Conservation (phyloP, 2,888 invertebrate species). For the Papilio elwesi region DNA sequence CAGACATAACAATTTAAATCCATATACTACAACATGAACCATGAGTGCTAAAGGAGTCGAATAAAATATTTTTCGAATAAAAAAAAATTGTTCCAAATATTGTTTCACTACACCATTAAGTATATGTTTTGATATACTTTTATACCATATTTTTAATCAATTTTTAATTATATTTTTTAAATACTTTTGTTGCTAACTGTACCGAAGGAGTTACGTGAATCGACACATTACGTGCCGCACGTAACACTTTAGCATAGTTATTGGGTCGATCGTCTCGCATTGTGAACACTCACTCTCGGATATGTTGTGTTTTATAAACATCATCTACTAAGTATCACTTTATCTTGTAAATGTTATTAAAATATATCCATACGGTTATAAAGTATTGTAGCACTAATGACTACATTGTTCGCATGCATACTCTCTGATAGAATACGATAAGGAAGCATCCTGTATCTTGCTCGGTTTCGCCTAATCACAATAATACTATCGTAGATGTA, state of each 20-base stretch:
- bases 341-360: conserved; percentile 3
- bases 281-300: background rate
- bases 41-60: background rate
- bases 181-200: background rate
- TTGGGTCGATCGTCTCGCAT: conserved; percentile 17
- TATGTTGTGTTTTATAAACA: conserved; percentile 26
- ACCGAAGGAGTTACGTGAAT: conserved; percentile 15
- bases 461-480: background rate
- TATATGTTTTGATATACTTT: background rate
- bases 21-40: background rate
- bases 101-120: no score
- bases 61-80: background rate
- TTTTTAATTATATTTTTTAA: background rate
- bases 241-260: conserved; percentile 30
- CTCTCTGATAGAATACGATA: background rate
- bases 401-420: background rate
- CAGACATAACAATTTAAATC: no score
- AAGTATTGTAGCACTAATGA: background rate
- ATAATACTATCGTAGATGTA: background rate
- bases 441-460: background rate
- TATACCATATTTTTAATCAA: background rate
- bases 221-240: conserved; percentile 18
- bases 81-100: no score
- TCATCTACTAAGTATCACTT: background rate
- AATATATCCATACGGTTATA: conserved; percentile 2